These are phyloP conservation scores for Platichthys flesus DNA, from an alignment of 2,113 vertebrate species.

Conservation along the genomic window DNA sequence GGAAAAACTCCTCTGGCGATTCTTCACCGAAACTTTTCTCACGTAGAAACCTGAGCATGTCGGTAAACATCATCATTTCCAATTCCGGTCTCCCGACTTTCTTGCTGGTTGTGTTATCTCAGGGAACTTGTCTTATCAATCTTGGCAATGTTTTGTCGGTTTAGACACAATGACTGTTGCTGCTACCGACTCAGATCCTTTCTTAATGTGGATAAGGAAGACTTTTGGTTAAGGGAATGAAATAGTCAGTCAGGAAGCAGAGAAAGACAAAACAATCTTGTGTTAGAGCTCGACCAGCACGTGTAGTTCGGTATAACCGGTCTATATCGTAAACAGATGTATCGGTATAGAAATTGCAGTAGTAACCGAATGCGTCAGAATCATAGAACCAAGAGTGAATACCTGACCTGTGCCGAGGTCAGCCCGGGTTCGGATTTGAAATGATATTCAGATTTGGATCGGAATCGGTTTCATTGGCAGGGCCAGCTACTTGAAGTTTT, in stretches of 20 bases:
- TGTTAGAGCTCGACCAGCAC: too few relatives aligned
- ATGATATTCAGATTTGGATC: too few relatives aligned
- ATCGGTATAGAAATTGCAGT: not conserved
- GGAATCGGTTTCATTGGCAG: too few relatives aligned
- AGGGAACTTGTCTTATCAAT: too few relatives aligned
- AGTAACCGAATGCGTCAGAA: too few relatives aligned
- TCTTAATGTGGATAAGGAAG: not conserved
- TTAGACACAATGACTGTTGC: not conserved
- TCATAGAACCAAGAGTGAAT: too few relatives aligned
- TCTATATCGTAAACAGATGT: not conserved
- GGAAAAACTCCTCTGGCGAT: slow-evolving; percentile 28
- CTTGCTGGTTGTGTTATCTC: not conserved
- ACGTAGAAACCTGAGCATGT: slow-evolving; percentile 36
- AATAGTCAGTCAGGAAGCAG: not conserved
- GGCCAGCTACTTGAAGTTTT: too few relatives aligned
- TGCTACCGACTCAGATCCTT: not conserved
- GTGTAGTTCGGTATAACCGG: not conserved
- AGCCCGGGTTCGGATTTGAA: too few relatives aligned
- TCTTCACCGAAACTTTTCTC: slow-evolving; percentile 26
- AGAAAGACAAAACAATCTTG: not conserved
- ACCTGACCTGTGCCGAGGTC: too few relatives aligned
- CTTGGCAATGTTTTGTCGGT: too few relatives aligned
- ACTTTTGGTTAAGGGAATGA: not conserved
- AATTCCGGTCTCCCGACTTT: not conserved
- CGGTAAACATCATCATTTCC: slow-evolving; percentile 15